Percentiles rank a stretch among this genome's conserved stretches.
phyloP scores from a whole-genome alignment of 2,888 invertebrate genomes.

The Aphrophora alni region DNA sequence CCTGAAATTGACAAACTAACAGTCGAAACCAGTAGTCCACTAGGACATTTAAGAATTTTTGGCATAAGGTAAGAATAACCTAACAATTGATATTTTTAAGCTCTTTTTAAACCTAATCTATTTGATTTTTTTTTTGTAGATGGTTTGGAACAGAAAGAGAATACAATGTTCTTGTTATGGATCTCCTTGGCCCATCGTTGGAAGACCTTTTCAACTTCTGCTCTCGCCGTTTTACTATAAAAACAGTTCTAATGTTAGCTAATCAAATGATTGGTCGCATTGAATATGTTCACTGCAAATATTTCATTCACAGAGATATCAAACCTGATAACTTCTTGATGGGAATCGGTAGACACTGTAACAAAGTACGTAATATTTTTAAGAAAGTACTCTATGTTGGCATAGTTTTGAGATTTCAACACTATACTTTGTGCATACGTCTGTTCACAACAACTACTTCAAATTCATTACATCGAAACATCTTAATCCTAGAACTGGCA shows the following conservation, averaged over 20 bases:
- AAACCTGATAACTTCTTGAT: conserved; percentile 98
- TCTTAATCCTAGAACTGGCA: too few species aligned
- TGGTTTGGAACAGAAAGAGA: conserved; percentile 96
- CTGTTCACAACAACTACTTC: too few species aligned
- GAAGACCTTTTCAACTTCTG: conserved; percentile 99
- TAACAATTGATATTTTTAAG: too few species aligned
- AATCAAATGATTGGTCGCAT: conserved; percentile 95
- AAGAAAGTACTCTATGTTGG: too few species aligned
- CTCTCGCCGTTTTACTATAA: conserved; percentile 97
- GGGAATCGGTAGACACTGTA: conserved; percentile 98
- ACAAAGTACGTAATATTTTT: conserved; percentile 72
- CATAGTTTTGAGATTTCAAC: too few species aligned
- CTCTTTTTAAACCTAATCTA: too few species aligned
- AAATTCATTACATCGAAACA: too few species aligned
- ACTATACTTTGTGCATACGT: too few species aligned
- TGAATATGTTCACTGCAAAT: conserved; percentile 98
- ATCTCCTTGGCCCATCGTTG: conserved; percentile 95
- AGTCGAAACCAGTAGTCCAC: too few species aligned
- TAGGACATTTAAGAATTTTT: too few species aligned
- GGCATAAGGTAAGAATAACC: too few species aligned
- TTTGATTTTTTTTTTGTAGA: conserved; percentile 54
- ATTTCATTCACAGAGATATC: conserved; percentile 99
- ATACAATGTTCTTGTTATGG: conserved; percentile 99
- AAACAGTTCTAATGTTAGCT: conserved; percentile 99
- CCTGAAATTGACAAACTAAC: too few species aligned